Base-by-base conservation (phyloP, 2,888 invertebrate genomes). In the Drosophila multiciliata region DNA sequence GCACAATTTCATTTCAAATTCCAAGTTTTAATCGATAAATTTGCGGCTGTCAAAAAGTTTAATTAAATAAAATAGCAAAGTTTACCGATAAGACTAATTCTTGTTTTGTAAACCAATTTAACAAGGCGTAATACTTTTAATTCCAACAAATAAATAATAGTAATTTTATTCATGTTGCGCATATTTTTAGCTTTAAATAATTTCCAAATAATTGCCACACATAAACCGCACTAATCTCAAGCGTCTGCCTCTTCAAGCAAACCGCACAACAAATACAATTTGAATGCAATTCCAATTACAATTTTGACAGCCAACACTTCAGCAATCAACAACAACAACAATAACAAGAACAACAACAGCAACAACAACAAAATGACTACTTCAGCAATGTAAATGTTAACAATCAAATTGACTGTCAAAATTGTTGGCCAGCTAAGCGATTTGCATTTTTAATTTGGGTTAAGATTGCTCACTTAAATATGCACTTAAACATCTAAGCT, bases 401-500 rank as follows among this genome's bases (percentile, higher is more conserved):
- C 78, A 63, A 80, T 78, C 74, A 75, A 82, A 78, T 84, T 73
- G 79, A 66, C 66, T 76, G 87, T 75, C 75, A 67, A 80, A 83
- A 82, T 64, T 61, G 70, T 75, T 61, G 57, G 67, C 20, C 49
- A 76, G 58, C 72, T 64, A 71, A 84, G 38, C 73, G 73, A 87
- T 82, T 81, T 85, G 72, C 78, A 83, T 81, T 83, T 89, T 79
- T 76, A 73, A 79, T 78, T 77, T 61, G 61, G 75, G 70, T 63
- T 78, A 75, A 77, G 73, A 78, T 66, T 72, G 66, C 61, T 33
- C 26, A 42, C 17, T 33, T 5, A 52, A 35, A 54, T 23, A 5
- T 17, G 17, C 20, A 6, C 11, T 23, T 23, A 23, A 23, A 32
- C n/a, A 3, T 48, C 2, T 38, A 9, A 8, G 26, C 15, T 45